Evolutionary conservation across 2,888 invertebrate species (phyloP).

Genomic region (Drymonia ruficornis): DNA sequence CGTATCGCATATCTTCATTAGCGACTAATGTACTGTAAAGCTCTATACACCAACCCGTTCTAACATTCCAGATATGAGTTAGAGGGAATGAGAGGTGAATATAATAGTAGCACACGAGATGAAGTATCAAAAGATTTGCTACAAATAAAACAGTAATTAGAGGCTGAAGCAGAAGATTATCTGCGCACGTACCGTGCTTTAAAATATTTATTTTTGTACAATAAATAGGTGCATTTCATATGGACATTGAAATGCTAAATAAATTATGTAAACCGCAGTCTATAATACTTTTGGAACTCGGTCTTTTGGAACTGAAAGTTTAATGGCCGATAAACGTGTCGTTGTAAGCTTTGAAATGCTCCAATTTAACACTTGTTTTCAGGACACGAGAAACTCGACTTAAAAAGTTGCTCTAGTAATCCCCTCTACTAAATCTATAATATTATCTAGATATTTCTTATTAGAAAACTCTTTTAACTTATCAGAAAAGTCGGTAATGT

Average conservation of each 20-base stretch:
- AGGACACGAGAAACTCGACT: too few relatives aligned
- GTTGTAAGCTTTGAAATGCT: too few relatives aligned
- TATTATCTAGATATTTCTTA: too few relatives aligned
- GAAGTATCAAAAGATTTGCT: constrained; percentile 33
- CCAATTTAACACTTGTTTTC: too few relatives aligned
- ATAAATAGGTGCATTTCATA: background rate
- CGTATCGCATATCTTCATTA: constrained; percentile 32
- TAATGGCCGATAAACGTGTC: too few relatives aligned
- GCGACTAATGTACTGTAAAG: constrained; percentile 11
- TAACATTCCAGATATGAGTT: background rate
- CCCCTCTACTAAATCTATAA: too few relatives aligned
- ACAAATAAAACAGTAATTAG: constrained; percentile 44
- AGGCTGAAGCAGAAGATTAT: constrained; percentile 33
- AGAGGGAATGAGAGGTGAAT: constrained; percentile 16
- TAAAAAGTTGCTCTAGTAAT: too few relatives aligned
- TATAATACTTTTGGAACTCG: too few relatives aligned
- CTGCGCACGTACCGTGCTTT: constrained; percentile 29
- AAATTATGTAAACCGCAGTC: too few relatives aligned
- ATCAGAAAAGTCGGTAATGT: too few relatives aligned
- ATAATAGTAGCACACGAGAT: constrained; percentile 15
- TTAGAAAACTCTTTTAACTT: too few relatives aligned
- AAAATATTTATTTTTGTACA: constrained; percentile 10
- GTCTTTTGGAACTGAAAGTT: too few relatives aligned
- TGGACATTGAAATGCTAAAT: background rate
- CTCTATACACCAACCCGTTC: constrained; percentile 6